Percentiles rank a stretch among this genome's conserved stretches.
Evolutionary conservation across 2,888 invertebrate species (phyloP).

Genomic region (Heteropelma amictum): DNA sequence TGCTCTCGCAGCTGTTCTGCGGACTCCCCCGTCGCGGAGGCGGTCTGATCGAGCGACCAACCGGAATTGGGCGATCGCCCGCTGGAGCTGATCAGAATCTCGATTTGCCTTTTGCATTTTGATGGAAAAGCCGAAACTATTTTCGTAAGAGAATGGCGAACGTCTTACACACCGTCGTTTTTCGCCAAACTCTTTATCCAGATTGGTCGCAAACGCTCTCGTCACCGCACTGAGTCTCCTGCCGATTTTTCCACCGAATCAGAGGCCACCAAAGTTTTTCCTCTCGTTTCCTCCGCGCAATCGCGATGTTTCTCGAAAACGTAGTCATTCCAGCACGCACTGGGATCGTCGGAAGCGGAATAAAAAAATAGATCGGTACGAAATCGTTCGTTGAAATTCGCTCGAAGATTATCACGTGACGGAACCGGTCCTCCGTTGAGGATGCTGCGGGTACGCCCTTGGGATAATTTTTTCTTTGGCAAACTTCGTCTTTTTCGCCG

Average conservation of each 20-base stretch:
- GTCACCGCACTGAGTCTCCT: background rate
- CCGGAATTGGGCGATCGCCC: conserved; percentile 43
- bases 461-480: background rate
- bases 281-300: background rate
- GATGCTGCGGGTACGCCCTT: background rate
- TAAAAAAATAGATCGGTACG: background rate
- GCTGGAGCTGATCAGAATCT: conserved; percentile 64
- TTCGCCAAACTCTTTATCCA: background rate
- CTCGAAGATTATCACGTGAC: background rate
- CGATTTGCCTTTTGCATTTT: conserved; percentile 68
- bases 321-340: background rate
- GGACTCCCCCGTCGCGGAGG: conserved; percentile 41
- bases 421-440: background rate
- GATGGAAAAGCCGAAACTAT: conserved; percentile 56
- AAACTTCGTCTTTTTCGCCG: background rate
- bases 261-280: background rate
- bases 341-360: background rate
- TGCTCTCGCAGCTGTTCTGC: conserved; percentile 25
- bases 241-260: background rate
- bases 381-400: background rate
- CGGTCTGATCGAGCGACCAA: conserved; percentile 28
- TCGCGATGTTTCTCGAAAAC: background rate
- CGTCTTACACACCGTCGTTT: conserved; percentile 5
- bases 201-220: too few species aligned
- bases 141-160: background rate